Base-by-base conservation (phyloP, 1,140 invertebrate genomes). In the Drosophila rhopaloa region DNA sequence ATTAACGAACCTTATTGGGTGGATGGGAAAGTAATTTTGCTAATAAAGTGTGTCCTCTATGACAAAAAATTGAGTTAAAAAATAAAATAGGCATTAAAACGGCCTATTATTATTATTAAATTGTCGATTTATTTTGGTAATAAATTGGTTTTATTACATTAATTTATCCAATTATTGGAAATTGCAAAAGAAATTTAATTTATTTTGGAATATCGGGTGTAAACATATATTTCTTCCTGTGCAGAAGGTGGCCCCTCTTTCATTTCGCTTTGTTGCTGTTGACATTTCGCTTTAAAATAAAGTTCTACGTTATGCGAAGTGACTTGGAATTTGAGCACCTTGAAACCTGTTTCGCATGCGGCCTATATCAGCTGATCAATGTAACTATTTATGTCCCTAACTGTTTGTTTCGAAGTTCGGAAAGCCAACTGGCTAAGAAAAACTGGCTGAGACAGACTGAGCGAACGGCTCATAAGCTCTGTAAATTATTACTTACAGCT, bases 301-400 rank as follows among this genome's bases (percentile, higher is more conserved):
- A 16, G 48, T 13, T 38, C 10, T 59, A 9, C 13, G 13, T 46
- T 44, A 19, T 51, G 13, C 13, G 6, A 46, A 24, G 44, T 16
- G 54, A 5, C 40, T 27, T 53, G 35, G 16, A 60, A 53, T 16
- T 61, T 48, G 67, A 54, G 41, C 47, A 54, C 29, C 32, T 27
- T 1, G 13, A n/a, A 73, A 73, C 70, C 55, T 5, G 70, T 73
- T 73, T 57, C 43, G n/a, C 43, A 10, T 50, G 44, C 50, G 37
- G 55, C 32, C 67, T 72, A 60, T 61, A 46, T 41, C 70, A 73
- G 68, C 67, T 73, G 70, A 73, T 61, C 70, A 19, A 60, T 73
- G 68, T 57, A 71, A 70, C 65, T 70, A 71, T 24, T 70, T 35
- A 40, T 63, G 59, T 37, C 29, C 19, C 24, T 71, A 67, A 47